phyloP scores from a whole-genome alignment of 1,140 invertebrate species.

The Leptinotarsa texana region DNA sequence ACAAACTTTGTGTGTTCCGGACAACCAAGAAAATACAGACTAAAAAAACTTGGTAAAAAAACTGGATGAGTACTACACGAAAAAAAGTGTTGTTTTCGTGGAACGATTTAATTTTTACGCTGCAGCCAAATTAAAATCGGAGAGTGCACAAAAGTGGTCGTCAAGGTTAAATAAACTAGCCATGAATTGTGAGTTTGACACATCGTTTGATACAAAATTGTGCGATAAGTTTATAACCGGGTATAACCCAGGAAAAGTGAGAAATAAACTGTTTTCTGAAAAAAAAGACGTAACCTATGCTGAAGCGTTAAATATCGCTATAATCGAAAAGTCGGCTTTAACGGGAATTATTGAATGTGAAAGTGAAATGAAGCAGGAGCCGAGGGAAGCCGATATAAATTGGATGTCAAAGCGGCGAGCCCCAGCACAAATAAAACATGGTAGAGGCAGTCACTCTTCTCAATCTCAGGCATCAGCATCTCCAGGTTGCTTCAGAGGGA shows the following conservation, averaged over 20 bases:
- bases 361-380: not conserved
- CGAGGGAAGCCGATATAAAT: conserved; percentile 1
- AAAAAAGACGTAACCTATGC: conserved; percentile 8
- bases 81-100: conserved; percentile 2
- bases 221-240: conserved; percentile 5
- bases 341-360: conserved; percentile 1
- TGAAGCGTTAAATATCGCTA: not conserved
- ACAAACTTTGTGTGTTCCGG: conserved; percentile 1
- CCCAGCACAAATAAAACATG: not conserved
- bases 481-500: no score
- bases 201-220: not conserved
- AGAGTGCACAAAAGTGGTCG: conserved; percentile 7
- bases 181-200: conserved; percentile 8
- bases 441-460: no score
- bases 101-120: not conserved
- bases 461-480: no score
- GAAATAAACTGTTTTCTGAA: conserved; percentile 2
- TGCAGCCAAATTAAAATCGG: not conserved
- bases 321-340: not conserved
- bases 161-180: not conserved
- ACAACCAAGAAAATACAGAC: not conserved
- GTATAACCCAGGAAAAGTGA: not conserved
- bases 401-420: conserved; percentile 4
- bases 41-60: not conserved
- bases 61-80: not conserved